Evolutionary conservation across 1,140 invertebrate genomes (phyloP).

Genomic region (Muscidifurax raptorellus): DNA sequence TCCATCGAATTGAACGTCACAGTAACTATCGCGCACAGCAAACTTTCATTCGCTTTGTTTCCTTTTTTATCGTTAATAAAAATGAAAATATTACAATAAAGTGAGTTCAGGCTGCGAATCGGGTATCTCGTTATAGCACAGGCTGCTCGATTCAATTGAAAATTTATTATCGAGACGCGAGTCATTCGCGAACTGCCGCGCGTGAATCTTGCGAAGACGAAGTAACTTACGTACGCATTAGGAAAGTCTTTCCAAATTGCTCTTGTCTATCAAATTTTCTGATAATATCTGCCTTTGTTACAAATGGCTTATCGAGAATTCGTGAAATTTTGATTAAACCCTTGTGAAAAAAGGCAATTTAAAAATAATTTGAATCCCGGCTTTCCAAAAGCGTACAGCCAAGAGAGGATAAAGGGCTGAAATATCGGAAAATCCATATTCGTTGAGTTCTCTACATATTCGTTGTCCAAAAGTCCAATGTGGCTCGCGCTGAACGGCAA

Average conservation of each 20-base stretch:
- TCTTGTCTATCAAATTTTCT: background rate
- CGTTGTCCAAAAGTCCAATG: slow-evolving; percentile 23
- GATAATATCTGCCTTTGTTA: background rate
- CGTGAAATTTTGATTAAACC: background rate
- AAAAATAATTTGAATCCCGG: background rate
- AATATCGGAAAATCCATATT: slow-evolving; percentile 20
- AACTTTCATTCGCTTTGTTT: background rate
- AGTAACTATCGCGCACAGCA: background rate
- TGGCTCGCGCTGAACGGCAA: background rate
- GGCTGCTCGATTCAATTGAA: background rate
- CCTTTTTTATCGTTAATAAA: background rate
- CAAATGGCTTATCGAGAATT: too few relatives aligned
- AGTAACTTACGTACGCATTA: background rate
- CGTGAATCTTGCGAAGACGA: background rate
- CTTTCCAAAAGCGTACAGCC: background rate
- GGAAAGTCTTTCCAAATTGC: background rate
- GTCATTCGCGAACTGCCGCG: background rate
- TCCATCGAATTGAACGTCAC: background rate
- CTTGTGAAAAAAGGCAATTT: background rate
- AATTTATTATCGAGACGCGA: background rate
- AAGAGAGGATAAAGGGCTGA: background rate
- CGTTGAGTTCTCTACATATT: slow-evolving; percentile 1
- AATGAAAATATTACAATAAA: background rate
- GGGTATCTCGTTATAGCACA: background rate
- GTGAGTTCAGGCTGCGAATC: background rate